Evolutionary conservation across 37 sponge, comb jelly and placozoan genomes (phyloP), one percentile per base, ranked within the genome.

Genomic region (Cliona cf. orientalis): DNA sequence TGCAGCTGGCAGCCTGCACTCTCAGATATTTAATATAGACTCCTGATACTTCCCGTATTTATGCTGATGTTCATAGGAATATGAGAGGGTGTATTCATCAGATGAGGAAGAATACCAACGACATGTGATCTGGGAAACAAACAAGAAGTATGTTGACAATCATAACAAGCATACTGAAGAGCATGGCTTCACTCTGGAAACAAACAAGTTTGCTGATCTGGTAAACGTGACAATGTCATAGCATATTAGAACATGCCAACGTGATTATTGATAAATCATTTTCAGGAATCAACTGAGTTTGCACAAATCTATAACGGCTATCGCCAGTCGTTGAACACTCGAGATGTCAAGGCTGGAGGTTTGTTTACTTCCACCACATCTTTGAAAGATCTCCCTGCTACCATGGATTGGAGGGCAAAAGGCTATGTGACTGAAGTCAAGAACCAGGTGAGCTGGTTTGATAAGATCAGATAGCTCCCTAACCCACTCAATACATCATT

Each of bases 341-440:
- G 5, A 5, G 36, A 29, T 3, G n/a, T n/a, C n/a, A n/a, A n/a
- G n/a, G n/a, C n/a, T n/a, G n/a, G n/a, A n/a, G n/a, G n/a, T n/a
- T 11, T 53, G 5, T 72, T 72, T 28, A 34, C 31, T 28, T 36
- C 73, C 6, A 26, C 49, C 19, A 36, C 31, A 19, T 49, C 73
- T 49, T 49, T 72, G 0, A 36, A 46, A 0, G 73, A 72, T 29
- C 41, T 86, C 26, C 90, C 87, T 12, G 80, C 49, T 39, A 60
- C 86, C 58, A 80, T 89, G 61, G 94, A 93, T 76, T 93, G 94
- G 94, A 58, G 94, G 58, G 86, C 87, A 23, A 82, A 85, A 70
- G 86, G 83, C 31, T 78, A 72, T 23, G 94, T 93, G n/a, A 93
- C 94, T 23, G 46, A 29, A 0, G 75, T 93, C 39, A 93, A 93